Evolutionary conservation across 2,888 invertebrate species (phyloP).

Genomic region (Cheilosia vulpina): DNA sequence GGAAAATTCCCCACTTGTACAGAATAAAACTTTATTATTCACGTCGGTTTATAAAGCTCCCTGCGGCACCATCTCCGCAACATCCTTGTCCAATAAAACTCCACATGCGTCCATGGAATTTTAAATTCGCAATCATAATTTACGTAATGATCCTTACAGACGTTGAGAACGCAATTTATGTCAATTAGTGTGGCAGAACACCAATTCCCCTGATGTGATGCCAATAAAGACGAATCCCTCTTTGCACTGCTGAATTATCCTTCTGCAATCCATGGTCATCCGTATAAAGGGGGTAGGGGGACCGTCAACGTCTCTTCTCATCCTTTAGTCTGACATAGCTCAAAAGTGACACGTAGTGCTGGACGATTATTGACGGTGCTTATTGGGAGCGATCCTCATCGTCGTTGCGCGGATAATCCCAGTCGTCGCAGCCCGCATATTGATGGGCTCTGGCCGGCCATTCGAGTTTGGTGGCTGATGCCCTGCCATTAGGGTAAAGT

Average conservation of each 20-base stretch:
- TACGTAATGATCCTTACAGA: constrained; percentile 67
- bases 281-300: constrained; percentile 37
- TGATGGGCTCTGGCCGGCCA: no score
- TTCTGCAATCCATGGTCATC: constrained; percentile 48
- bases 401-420: constrained; percentile 38
- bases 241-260: constrained; percentile 62
- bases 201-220: constrained; percentile 39
- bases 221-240: constrained; percentile 56
- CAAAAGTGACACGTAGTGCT: constrained; percentile 68
- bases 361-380: constrained; percentile 72
- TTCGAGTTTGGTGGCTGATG: constrained; percentile 24
- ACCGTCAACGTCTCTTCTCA: constrained; percentile 29
- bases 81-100: constrained; percentile 34
- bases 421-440: neutral
- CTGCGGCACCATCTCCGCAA: neutral
- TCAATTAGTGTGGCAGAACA: constrained; percentile 70
- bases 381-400: constrained; percentile 58
- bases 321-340: constrained; percentile 40
- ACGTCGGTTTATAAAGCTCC: neutral
- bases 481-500: constrained; percentile 72
- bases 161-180: constrained; percentile 61
- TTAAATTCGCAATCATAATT: constrained; percentile 70
- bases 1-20: neutral
- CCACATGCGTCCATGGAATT: constrained; percentile 40
- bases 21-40: constrained; percentile 4